Base-by-base conservation (phyloP, 2,113 vertebrate species). In the Crypturellus undulatus region DNA sequence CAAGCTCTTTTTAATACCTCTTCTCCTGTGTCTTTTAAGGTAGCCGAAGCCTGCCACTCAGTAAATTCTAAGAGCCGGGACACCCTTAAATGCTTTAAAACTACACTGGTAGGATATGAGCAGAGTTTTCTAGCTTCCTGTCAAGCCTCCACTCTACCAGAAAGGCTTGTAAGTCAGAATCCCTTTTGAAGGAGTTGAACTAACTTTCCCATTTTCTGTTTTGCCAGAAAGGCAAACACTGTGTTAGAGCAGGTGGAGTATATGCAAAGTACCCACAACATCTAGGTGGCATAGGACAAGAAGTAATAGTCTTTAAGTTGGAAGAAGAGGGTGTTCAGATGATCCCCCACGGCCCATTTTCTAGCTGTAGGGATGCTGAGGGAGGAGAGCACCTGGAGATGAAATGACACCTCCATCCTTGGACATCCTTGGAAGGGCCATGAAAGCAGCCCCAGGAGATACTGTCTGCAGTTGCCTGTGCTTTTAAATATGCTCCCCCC, bases 201-300 rank as follows among this genome's bases (percentile, higher is more conserved):
- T 82, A 25, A n/a, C 4, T 79, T 70, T 70, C 58, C 67, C 28
- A 47, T 70, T 30, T 69, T 79, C 54, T 34, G 10, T 42, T 71
- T 28, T 75, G 22, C 45, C 43, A 43, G 51, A 72, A 84, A 56
- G 36, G 30, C 12, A 71, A 91, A 45, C 3, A 8, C 13, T 63
- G 13, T 2, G 2, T 54, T 32, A 64, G 71, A 83, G 47, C 43
- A 65, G 38, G 7, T 17, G 60, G 15, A 43, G 3, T 22, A 28
- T 28, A 24, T 2, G 11, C 22, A 52, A 77, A 68, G 4, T 17
- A 28, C 6, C 25, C 9, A 42, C 12, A n/a, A 3, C 3, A 5
- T 12, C 58, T 13, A 0, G 0, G 4, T 4, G 30, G 5, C 3
- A 51, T 71, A 40, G 9, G 34, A 12, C 5, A 64, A 60, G 45